These are phyloP conservation scores for Dolichoris vasculosae DNA, from an alignment of 1,140 invertebrate genomes.

Conservation along the genomic window DNA sequence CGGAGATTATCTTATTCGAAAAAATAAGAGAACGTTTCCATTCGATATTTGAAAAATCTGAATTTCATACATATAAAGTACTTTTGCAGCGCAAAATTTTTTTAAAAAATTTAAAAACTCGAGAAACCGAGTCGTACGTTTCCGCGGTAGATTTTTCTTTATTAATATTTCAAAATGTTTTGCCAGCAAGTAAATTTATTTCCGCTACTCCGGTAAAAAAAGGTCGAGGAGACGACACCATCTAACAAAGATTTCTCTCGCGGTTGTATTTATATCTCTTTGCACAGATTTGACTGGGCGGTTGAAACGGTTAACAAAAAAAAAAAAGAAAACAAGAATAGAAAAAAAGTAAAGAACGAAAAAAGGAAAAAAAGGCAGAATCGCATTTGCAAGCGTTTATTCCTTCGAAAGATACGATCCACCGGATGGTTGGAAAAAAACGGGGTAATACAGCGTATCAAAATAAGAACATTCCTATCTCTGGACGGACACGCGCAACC, in stretches of 20 bases:
- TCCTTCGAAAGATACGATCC: neutral
- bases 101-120: neutral
- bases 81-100: neutral
- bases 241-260: neutral
- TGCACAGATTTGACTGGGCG: neutral
- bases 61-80: neutral
- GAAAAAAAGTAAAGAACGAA: too few relatives aligned
- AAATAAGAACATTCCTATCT: slow-evolving; percentile 4
- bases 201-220: neutral
- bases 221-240: neutral
- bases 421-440: neutral
- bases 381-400: neutral
- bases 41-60: too few relatives aligned
- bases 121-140: neutral
- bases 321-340: neutral
- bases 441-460: neutral
- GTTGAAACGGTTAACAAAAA: neutral
- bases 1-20: neutral
- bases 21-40: neutral
- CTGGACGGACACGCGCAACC: neutral
- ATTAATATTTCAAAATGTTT: neutral
- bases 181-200: neutral
- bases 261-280: neutral
- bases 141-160: too few relatives aligned
- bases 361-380: neutral